Evolutionary conservation across 2,797 vertebrate genomes (phyloP).

Genomic region (Rhinoraja longicauda): DNA sequence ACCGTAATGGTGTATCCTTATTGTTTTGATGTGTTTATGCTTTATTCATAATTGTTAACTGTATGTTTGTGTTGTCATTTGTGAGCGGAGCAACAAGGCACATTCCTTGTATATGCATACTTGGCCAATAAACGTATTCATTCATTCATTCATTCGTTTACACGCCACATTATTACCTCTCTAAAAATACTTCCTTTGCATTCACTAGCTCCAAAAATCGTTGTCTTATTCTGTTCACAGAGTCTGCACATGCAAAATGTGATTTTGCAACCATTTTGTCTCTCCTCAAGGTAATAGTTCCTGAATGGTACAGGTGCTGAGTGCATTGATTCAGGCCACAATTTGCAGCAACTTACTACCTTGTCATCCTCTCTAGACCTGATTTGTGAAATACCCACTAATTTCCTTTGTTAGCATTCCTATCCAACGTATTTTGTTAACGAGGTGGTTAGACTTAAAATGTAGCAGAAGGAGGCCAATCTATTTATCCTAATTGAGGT

Average conservation of each 20-base stretch:
- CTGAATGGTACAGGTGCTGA: neutral
- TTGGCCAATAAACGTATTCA: no score
- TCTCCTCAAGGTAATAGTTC: neutral
- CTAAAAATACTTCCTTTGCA: neutral
- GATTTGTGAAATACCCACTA: neutral
- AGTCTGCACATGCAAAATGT: neutral
- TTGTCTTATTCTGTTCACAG: neutral
- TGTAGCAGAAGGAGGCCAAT: neutral
- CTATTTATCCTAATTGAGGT: neutral
- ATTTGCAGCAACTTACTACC: neutral
- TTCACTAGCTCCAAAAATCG: neutral
- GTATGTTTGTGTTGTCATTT: no score
- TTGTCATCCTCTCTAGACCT: neutral
- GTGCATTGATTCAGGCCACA: neutral
- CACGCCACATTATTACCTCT: neutral
- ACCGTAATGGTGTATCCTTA: no score
- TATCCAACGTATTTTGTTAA: neutral
- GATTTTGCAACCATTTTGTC: neutral
- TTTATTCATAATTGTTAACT: no score
- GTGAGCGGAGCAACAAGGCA: no score
- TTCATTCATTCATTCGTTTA: no score
- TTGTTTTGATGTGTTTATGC: no score
- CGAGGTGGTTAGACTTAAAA: neutral
- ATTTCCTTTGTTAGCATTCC: neutral
- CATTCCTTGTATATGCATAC: no score